A percentile compares a stretch with the other conserved stretches of the same genome.
phyloP scores from a whole-genome alignment of 2,888 invertebrate genomes.

The Cepaea hortensis region DNA sequence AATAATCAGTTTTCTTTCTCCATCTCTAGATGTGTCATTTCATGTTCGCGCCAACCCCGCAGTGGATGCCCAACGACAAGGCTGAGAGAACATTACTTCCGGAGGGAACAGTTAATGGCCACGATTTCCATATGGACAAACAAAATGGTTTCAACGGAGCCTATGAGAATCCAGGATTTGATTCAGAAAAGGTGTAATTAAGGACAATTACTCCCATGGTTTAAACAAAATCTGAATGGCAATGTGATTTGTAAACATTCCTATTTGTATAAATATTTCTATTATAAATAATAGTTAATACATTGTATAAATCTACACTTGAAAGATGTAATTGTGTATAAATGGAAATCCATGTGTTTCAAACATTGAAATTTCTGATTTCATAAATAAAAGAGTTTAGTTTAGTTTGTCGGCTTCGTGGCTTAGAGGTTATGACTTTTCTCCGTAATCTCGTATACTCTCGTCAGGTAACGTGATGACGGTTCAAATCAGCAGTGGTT shows the following conservation, averaged over 20 bases:
- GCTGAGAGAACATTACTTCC: conserved; percentile 30
- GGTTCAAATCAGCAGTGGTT: too few relatives aligned
- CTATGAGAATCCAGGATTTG: conserved; percentile 49
- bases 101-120: conserved; percentile 15
- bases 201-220: not conserved
- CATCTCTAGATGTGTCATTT: conserved; percentile 53
- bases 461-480: too few relatives aligned
- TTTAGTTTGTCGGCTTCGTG: too few relatives aligned
- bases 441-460: too few relatives aligned
- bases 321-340: too few relatives aligned
- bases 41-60: conserved; percentile 58
- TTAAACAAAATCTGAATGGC: not conserved
- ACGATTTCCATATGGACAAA: conserved; percentile 36
- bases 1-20: not conserved
- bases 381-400: too few relatives aligned
- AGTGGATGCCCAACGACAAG: conserved; percentile 64
- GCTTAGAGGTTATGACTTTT: too few relatives aligned
- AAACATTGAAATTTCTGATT: too few relatives aligned
- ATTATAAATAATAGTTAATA: too few relatives aligned
- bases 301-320: too few relatives aligned
- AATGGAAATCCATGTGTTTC: too few relatives aligned
- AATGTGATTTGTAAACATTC: not conserved
- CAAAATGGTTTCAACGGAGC: conserved; percentile 17
- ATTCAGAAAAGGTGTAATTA: conserved; percentile 16
- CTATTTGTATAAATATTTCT: too few relatives aligned